Base-by-base conservation (phyloP, 2,888 invertebrate genomes). In the Cyclophora punctaria region DNA sequence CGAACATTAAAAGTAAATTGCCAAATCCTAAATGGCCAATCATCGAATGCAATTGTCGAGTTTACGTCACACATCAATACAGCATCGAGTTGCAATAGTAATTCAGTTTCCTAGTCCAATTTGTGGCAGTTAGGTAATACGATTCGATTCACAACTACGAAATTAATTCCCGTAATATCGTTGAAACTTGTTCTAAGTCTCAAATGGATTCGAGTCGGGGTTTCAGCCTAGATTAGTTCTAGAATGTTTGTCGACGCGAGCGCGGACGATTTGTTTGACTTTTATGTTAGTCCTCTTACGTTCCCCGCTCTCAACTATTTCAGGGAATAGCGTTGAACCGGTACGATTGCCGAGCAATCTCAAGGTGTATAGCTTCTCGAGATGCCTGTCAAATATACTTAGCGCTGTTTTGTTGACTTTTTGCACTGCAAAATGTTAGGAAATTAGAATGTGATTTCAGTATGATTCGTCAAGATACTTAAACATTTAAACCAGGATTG, bases 101-200 rank as follows among this genome's bases (percentile, higher is more conserved):
- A 37, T 37, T 37, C 43, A 43, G 46, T 34, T 55, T 57, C 48
- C 59, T 53, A 59, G 56, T 65, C 60, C 70, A 69, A 70, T 71
- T 71, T 71, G 73, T 57, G 62, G 61, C 56, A 62, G 64, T 69
- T 64, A 66, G 65, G 60, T 69, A 65, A 68, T 64, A 62, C 60
- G 64, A 69, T 70, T 73, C 64, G 65, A 71, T 69, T 70, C 62
- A 57, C 56, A 52, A 68, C 61, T 58, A 55, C 59, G 57, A 67
- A 71, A 71, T 71, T 72, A 70, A 71, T 71, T 66, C 65, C 57
- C 58, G 56, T 71, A 66, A 72, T 71, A 68, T 64, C 62, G 57
- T 55, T 63, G 57, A 59, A 69, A 71, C 63, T 72, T 67, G 72
- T 63, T 57, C 67, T 57, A 58, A 57, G 56, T 59, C 64, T 62